A percentile compares a stretch with the other conserved stretches of the same genome.
Evolutionary conservation across 2,113 vertebrate species (phyloP).

Genomic region (Nasalis larvatus): DNA sequence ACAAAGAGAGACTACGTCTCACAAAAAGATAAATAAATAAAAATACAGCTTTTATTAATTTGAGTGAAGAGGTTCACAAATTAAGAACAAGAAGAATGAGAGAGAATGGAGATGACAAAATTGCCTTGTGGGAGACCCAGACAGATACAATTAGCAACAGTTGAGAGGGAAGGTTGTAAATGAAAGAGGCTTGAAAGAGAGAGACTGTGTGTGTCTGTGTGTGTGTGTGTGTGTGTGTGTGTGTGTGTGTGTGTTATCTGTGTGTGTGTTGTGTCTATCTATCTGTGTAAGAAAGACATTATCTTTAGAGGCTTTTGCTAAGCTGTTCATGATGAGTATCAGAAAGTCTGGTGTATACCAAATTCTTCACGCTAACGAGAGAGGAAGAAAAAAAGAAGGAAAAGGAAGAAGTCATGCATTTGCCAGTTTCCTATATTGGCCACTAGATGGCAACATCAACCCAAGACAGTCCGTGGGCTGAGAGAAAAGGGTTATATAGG

Average conservation of each 20-base stretch:
- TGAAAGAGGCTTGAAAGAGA: not conserved
- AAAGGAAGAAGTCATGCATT: not conserved
- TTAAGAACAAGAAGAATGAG: not conserved
- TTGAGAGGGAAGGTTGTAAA: not conserved
- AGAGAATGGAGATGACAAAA: not conserved
- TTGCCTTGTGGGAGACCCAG: not conserved
- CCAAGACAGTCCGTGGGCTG: not conserved
- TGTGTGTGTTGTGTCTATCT: not conserved
- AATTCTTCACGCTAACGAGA: not conserved
- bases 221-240: no score
- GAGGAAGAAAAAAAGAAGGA: not conserved
- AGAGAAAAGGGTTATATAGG: not conserved
- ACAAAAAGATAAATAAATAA: not conserved
- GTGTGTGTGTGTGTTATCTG: not conserved
- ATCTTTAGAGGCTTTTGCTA: not conserved
- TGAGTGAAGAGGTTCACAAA: not conserved
- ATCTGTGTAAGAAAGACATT: not conserved
- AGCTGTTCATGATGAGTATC: not conserved
- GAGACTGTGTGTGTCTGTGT: no score
- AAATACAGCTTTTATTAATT: not conserved
- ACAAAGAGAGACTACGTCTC: no score
- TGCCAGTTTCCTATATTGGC: not conserved
- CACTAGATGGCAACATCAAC: constrained; percentile 62
- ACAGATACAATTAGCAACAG: not conserved
- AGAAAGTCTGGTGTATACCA: not conserved